Evolutionary conservation across 2,113 vertebrate genomes (phyloP), one percentile per base, ranked within the genome.

Genomic region (Cettia cetti): DNA sequence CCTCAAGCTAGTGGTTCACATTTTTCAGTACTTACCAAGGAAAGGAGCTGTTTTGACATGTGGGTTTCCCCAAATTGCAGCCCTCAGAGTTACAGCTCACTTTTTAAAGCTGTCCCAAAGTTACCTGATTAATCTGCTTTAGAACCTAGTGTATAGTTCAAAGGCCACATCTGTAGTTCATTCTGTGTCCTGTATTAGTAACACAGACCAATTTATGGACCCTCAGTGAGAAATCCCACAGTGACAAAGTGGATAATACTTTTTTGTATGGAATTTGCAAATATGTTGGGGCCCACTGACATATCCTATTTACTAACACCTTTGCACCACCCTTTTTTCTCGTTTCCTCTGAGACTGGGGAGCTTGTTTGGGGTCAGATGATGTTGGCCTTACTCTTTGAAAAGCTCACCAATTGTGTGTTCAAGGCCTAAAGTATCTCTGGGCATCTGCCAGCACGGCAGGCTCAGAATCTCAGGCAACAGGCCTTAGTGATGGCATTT

Each of bases 401-500:
- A 81, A 88, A 77, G 59, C 68, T 82, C 56, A 59, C 15, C 2
- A 3, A 6, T 50, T 76, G n/a, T 50, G 30, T 45, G 23, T 53
- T 70, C 47, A 30, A 68, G 69, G 56, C 31, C 77, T 82, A 22
- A 59, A 78, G 56, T 77, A 60, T 80, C 19, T 86, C 54, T 80
- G 3, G 2, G 49, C 20, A 7, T 37, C 60, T 60, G 66, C 11
- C 44, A 42, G 52, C 7, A 6, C 31, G 40, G 72, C 53, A 78
- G 74, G 68, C 84, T 63, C 47, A 49, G 30, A 61, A 63, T 83
- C 64, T 94, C 4, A 7, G 50, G 92, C 90, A 82, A 15, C 80
- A 74, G 92, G 89, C 92, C 72, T 92, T 76, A 90, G 81, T 82
- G 80, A 35, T 69, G 87, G 82, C 86, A 82, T 37, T 77, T 86